A percentile compares a stretch with the other conserved stretches of the same genome.
Evolutionary conservation across 2,888 invertebrate species (phyloP).

Genomic region (Pyralis farinalis): DNA sequence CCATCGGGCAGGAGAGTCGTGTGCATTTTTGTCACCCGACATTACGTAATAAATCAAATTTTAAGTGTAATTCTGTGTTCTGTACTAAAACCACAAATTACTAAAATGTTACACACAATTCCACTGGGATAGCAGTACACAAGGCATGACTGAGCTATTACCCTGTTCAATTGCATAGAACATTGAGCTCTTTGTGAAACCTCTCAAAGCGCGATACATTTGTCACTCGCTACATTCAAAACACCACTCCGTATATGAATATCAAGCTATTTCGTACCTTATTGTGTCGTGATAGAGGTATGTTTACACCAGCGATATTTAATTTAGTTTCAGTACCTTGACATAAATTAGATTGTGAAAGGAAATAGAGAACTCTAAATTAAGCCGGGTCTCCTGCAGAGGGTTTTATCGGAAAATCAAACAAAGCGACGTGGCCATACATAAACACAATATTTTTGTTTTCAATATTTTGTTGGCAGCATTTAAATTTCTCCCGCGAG

Average conservation of each 20-base stretch:
- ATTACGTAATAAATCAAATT: too few species aligned
- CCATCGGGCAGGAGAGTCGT: too few species aligned
- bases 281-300: neutral
- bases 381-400: too few species aligned
- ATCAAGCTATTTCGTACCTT: neutral
- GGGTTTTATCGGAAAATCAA: too few species aligned
- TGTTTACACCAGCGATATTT: neutral
- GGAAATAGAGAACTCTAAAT: neutral
- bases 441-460: too few species aligned
- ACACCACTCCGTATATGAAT: neutral
- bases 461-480: too few species aligned
- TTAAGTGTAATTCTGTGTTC: too few species aligned
- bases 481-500: too few species aligned
- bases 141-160: constrained; percentile 6
- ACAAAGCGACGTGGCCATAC: too few species aligned
- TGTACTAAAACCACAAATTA: too few species aligned
- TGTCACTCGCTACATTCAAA: neutral
- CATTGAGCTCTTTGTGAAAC: constrained; percentile 9
- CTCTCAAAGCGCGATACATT: constrained; percentile 3
- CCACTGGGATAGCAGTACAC: constrained; percentile 2
- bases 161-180: constrained; percentile 16
- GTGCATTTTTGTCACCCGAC: too few species aligned
- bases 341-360: neutral
- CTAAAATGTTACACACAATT: neutral
- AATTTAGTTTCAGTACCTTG: neutral